Conservation (phyloP, 2,797 vertebrate genomes). For the Mallotus villosus region DNA sequence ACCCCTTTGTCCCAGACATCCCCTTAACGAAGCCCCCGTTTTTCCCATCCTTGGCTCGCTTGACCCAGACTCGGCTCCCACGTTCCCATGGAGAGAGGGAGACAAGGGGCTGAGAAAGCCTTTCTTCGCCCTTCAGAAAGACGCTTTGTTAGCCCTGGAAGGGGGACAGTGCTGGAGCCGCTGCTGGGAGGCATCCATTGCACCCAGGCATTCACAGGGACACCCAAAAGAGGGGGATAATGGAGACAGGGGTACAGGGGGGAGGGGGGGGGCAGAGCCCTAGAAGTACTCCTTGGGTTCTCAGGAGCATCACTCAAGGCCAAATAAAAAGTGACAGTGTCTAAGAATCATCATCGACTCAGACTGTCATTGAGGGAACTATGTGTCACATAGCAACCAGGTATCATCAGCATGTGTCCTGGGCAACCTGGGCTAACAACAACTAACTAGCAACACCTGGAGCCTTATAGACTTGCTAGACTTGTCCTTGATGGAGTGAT, state of each 20-base stretch:
- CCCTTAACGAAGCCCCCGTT: slow-evolving; percentile 63
- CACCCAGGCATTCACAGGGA: slow-evolving; percentile 80
- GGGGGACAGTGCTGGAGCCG: slow-evolving; percentile 86
- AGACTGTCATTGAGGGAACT: slow-evolving; percentile 27
- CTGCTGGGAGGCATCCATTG: slow-evolving; percentile 81
- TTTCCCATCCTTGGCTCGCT: slow-evolving; percentile 84
- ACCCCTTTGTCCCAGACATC: slow-evolving; percentile 68
- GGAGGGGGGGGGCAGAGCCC: slow-evolving; percentile 39
- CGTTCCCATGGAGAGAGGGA: slow-evolving; percentile 91
- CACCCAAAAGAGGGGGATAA: slow-evolving; percentile 73
- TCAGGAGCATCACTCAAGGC: slow-evolving; percentile 66
- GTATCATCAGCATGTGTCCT: background rate
- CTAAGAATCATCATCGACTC: slow-evolving; percentile 28
- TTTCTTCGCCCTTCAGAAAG: slow-evolving; percentile 89
- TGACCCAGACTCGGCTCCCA: slow-evolving; percentile 84
- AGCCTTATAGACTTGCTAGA: too few relatives aligned
- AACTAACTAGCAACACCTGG: too few relatives aligned
- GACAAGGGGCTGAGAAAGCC: slow-evolving; percentile 83
- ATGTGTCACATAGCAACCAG: slow-evolving; percentile 20
- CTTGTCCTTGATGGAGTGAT: background rate
- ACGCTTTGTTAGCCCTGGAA: slow-evolving; percentile 96
- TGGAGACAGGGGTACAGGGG: slow-evolving; percentile 47
- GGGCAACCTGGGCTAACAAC: slow-evolving; percentile 6
- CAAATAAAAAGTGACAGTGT: slow-evolving; percentile 61
- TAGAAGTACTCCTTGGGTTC: slow-evolving; percentile 57